These are phyloP conservation scores for Dendrolimus houi DNA, from an alignment of 2,888 invertebrate species.

Conservation along the genomic window DNA sequence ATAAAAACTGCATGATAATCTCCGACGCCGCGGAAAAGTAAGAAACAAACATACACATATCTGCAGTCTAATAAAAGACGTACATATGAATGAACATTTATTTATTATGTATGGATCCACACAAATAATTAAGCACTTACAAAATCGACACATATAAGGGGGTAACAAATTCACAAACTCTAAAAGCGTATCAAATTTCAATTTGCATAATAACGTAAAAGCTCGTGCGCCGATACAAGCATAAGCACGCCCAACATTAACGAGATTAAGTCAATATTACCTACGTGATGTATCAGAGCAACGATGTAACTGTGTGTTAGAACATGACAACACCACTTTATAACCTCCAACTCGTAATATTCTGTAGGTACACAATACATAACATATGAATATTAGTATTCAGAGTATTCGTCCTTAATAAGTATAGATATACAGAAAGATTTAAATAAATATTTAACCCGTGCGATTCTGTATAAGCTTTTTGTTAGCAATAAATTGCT, in stretches of 20 bases:
- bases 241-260: conserved; percentile 47
- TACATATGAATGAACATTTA: not conserved
- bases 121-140: conserved; percentile 22
- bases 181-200: conserved; percentile 52
- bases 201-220: conserved; percentile 61
- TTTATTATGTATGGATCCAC: conserved; percentile 4
- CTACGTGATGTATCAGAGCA: conserved; percentile 46
- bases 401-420: too few relatives aligned
- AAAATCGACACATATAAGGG: conserved; percentile 25
- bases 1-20: too few relatives aligned
- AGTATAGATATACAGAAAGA: too few relatives aligned
- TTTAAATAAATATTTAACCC: too few relatives aligned
- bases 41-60: too few relatives aligned
- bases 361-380: too few relatives aligned
- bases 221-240: conserved; percentile 51
- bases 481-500: too few relatives aligned
- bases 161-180: conserved; percentile 36
- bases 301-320: conserved; percentile 29
- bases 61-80: too few relatives aligned
- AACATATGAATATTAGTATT: too few relatives aligned
- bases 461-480: too few relatives aligned
- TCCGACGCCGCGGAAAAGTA: too few relatives aligned
- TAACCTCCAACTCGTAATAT: too few relatives aligned
- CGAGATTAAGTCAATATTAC: conserved; percentile 52
- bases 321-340: conserved; percentile 2